A percentile compares a stretch with the other conserved stretches of the same genome.
Evolutionary conservation across 2,888 invertebrate species (phyloP).

Genomic region (Heteromyza rotundicornis): DNA sequence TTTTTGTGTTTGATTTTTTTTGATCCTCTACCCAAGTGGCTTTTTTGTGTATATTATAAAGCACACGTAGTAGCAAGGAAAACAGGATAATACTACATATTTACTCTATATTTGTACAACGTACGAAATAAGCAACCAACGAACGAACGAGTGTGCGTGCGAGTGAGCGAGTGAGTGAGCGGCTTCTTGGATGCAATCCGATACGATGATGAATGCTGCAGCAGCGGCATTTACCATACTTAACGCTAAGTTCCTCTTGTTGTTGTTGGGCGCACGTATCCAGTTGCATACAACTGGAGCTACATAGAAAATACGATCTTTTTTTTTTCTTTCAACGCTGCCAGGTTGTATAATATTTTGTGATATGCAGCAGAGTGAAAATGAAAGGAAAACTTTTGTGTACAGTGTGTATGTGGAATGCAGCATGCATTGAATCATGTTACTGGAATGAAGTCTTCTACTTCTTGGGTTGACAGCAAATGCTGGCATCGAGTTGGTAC

Average conservation of each 20-base stretch:
- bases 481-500: too few relatives aligned
- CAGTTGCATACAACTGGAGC: slow-evolving; percentile 34
- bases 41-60: slow-evolving; percentile 3
- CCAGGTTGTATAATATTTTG: background rate
- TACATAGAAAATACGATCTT: too few relatives aligned
- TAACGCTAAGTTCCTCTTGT: background rate
- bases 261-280: slow-evolving; percentile 34
- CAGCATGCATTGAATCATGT: too few relatives aligned
- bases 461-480: too few relatives aligned
- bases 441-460: too few relatives aligned
- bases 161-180: too few relatives aligned
- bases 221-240: background rate
- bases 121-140: background rate
- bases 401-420: background rate
- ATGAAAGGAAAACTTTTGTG: background rate
- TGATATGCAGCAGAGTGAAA: background rate
- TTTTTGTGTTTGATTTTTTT: background rate
- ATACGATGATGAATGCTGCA: slow-evolving; percentile 30
- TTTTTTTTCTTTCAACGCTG: background rate
- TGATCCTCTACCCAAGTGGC: background rate
- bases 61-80: slow-evolving; percentile 26
- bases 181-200: slow-evolving; percentile 40
- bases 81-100: slow-evolving; percentile 38
- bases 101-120: slow-evolving; percentile 8
- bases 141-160: too few relatives aligned